These are phyloP conservation scores for Bombus waltoni DNA, from an alignment of 1,140 invertebrate species.

Conservation along the genomic window DNA sequence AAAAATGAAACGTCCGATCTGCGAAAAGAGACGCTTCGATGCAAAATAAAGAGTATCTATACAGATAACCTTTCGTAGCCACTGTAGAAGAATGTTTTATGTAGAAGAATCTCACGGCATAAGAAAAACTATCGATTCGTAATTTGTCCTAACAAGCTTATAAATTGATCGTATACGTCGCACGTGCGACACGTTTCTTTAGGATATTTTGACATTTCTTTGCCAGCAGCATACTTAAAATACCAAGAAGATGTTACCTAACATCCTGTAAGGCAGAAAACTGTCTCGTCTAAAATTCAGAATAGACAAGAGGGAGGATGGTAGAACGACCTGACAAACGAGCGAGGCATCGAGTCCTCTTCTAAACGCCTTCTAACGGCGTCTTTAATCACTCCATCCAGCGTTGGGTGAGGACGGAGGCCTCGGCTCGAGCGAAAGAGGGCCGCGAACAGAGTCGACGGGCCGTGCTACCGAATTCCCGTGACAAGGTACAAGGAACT, in stretches of 20 bases:
- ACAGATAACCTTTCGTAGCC: too few species aligned
- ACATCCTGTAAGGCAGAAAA: too few species aligned
- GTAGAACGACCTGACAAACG: constrained; percentile 5
- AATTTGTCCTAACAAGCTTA: too few species aligned
- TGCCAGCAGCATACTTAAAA: neutral
- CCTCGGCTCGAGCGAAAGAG: neutral
- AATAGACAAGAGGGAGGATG: neutral
- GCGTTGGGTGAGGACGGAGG: too few species aligned
- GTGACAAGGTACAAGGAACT: constrained; percentile 58
- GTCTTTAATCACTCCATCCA: constrained; percentile 39
- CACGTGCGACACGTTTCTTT: too few species aligned
- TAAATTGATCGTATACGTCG: too few species aligned
- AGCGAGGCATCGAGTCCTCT: constrained; percentile 1
- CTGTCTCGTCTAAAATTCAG: neutral
- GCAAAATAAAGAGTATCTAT: too few species aligned
- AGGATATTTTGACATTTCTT: neutral
- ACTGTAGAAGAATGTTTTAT: too few species aligned
- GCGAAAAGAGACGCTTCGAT: too few species aligned
- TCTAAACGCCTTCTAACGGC: constrained; percentile 41
- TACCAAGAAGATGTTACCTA: neutral
- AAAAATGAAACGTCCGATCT: too few species aligned
- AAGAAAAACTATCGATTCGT: too few species aligned
- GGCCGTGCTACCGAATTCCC: constrained; percentile 67
- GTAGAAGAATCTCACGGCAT: too few species aligned
- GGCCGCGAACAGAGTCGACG: constrained; percentile 40